Base-by-base conservation (phyloP, 2,888 invertebrate genomes). In the Falcaria lacertinaria region DNA sequence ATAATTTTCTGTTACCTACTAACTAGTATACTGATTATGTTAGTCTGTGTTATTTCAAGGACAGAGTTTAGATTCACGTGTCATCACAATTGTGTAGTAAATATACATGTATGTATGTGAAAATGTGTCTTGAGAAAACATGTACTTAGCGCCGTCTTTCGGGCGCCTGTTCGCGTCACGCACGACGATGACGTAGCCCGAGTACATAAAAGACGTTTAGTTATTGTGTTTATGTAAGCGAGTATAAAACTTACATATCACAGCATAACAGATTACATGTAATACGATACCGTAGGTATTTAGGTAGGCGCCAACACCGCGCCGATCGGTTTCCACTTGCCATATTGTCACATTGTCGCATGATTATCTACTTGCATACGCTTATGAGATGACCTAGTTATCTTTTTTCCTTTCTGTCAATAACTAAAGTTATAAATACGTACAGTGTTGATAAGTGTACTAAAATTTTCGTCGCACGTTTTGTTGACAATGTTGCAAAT, bases 101-200 rank as follows among this genome's bases (percentile, higher is more conserved):
- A n/a, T n/a, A n/a, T 19, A 19, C 6, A 19, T 19, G 19, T 19
- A 19, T 4, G 19, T 19, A 19, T 19, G 3, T 19, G 4, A 19
- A 19, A 19, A 19, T 6, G 6, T 3, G 19, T 19, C 19, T 19
- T 19, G 19, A 34, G n/a, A 33, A 15, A 34, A 44, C 35, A 7
- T 35, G 25, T 37, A 32, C 28, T 25, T 28, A 3, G 13, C 19
- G 19, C 19, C 19, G 19, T 19, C 61, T 47, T 51, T 38, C 61
- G 47, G 59, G 61, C 63, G 66, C 64, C 63, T 48, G 42, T 49
- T 46, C 50, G 45, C 66, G 69, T 67, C 68, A 69, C 48, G 45
- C 66, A 68, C 67, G 67, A 69, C 48, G 22, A 43, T 72, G 66
- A 71, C 67, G 70, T 63, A 48, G 50, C 45, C 48, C 48, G 42